These are phyloP conservation scores for Passer montanus DNA, from an alignment of 2,113 vertebrate species.

Conservation along the genomic window DNA sequence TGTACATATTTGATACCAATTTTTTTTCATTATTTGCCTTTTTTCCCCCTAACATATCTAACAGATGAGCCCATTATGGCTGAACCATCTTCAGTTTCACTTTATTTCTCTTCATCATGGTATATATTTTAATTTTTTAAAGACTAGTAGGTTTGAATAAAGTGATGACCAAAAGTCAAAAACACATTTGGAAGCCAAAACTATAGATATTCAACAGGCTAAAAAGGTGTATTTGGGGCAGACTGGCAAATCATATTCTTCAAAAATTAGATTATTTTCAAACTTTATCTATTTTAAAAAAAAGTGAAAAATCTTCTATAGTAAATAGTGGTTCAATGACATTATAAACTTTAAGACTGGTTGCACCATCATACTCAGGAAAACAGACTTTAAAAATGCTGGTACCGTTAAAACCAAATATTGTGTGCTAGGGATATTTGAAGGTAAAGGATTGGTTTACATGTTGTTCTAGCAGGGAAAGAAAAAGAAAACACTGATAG, in stretches of 20 bases:
- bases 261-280: neutral
- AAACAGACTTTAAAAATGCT: neutral
- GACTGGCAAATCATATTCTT: neutral
- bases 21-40: neutral
- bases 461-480: neutral
- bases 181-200: neutral
- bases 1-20: neutral
- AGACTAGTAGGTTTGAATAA: neutral
- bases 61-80: neutral
- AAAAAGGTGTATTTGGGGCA: neutral
- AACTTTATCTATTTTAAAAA: neutral
- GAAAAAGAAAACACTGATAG: neutral
- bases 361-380: neutral
- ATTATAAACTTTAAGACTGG: neutral
- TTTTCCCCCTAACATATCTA: neutral
- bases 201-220: neutral
- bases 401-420: neutral
- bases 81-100: neutral
- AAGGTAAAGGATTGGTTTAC: neutral
- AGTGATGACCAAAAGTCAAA: neutral
- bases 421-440: neutral
- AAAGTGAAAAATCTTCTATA: neutral
- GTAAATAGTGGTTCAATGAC: neutral
- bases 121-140: neutral
- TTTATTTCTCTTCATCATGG: neutral